Percentiles rank a stretch among this genome's conserved stretches.
phyloP scores from a whole-genome alignment of 2,888 invertebrate genomes.

The Trissolcus japonicus region DNA sequence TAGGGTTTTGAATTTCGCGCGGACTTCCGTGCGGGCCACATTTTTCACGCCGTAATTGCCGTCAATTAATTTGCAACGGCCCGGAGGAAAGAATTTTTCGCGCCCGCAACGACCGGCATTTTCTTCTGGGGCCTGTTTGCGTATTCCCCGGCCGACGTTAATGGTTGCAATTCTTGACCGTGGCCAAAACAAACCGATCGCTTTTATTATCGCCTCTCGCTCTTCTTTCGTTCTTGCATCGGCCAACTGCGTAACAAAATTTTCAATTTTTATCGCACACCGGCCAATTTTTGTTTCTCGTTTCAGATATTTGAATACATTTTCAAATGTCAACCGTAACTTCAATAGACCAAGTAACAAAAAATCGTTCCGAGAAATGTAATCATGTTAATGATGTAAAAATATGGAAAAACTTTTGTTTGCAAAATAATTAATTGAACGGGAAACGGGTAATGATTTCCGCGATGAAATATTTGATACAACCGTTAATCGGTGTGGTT shows the following conservation, averaged over 20 bases:
- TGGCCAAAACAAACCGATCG: neutral
- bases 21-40: constrained; percentile 31
- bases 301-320: neutral
- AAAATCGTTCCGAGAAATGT: neutral
- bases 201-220: no score
- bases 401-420: neutral
- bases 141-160: constrained; percentile 15
- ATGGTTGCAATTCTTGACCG: neutral
- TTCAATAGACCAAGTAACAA: neutral
- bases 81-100: constrained; percentile 13
- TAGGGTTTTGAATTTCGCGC: constrained; percentile 33
- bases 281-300: neutral
- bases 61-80: constrained; percentile 30
- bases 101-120: neutral
- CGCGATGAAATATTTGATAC: constrained; percentile 26
- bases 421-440: constrained; percentile 16
- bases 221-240: neutral
- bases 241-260: neutral
- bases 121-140: constrained; percentile 5
- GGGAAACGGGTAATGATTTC: constrained; percentile 24
- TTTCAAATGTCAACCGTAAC: neutral
- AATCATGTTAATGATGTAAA: neutral
- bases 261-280: neutral
- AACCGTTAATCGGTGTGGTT: constrained; percentile 36
- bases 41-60: constrained; percentile 24